Evolutionary conservation across 2,113 vertebrate species (phyloP).

Genomic region (Vimba vimba): DNA sequence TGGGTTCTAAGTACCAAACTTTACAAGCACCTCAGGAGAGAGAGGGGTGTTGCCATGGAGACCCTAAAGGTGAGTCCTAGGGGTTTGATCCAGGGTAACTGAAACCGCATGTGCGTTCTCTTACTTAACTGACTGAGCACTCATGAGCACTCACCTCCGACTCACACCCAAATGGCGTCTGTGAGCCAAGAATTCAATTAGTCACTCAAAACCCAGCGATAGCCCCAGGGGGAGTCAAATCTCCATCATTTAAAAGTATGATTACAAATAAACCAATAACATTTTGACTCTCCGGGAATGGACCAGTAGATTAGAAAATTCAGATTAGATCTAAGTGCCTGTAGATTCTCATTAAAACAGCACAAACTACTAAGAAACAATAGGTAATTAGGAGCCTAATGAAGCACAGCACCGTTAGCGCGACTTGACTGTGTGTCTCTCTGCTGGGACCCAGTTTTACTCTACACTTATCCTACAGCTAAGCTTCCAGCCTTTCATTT

Average conservation of each 20-base stretch:
- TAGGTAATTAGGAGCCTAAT: slow-evolving; percentile 99
- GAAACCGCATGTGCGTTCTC: slow-evolving; percentile 58
- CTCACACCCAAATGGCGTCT: slow-evolving; percentile 45
- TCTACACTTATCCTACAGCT: slow-evolving; percentile 99
- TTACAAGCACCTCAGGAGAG: not conserved
- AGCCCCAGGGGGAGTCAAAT: slow-evolving; percentile 75
- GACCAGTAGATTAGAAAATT: slow-evolving; percentile 84
- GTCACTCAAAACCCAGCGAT: slow-evolving; percentile 71
- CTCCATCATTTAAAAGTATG: slow-evolving; percentile 81
- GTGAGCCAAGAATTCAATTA: slow-evolving; percentile 75
- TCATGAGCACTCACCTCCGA: slow-evolving; percentile 33
- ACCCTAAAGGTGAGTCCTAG: slow-evolving; percentile 61
- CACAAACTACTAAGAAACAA: slow-evolving; percentile 98
- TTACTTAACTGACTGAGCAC: slow-evolving; percentile 63
- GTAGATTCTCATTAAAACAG: slow-evolving; percentile 98
- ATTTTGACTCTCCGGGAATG: slow-evolving; percentile 82
- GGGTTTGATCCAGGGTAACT: slow-evolving; percentile 67
- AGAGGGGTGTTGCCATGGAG: slow-evolving; percentile 69
- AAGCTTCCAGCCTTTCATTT: slow-evolving; percentile 95
- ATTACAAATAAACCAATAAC: slow-evolving; percentile 85
- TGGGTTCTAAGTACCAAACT: not conserved
- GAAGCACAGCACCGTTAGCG: slow-evolving; percentile 93
- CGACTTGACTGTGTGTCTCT: slow-evolving; percentile 88
- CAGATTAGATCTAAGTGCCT: slow-evolving; percentile 82
- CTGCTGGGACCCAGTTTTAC: slow-evolving; percentile 97